Evolutionary conservation across 2,888 invertebrate genomes (phyloP), one percentile per base, ranked within the genome.

Genomic region (Hirtodrosophila cameraria): DNA sequence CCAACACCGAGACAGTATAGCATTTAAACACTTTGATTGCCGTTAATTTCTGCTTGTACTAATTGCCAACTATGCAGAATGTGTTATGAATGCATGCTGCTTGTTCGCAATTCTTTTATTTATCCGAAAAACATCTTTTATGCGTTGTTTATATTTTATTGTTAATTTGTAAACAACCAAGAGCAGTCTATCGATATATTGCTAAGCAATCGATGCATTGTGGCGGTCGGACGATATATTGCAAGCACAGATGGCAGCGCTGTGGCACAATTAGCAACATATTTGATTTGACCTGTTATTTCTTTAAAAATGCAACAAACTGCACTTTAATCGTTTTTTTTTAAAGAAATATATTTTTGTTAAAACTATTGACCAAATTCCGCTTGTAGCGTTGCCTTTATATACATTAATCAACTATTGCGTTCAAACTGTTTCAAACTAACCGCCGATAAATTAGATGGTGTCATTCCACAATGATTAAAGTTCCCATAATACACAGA

Each of bases 41-140:
- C 41, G 45, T 72, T 82, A 43, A 64, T 48, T 43, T 55, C 41
- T 28, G 45, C 33, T 31, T 23, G 38, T 36, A 52, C 46, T 46
- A 39, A 43, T 43, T 54, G 65, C 61, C 54, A 72, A 69, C 38
- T 28, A 35, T 53, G 42, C 58, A 30, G 38, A 31, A 36, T 53
- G n/a, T 28, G 20, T 61, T 63, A 67, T 77, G 68, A 86, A 74
- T 76, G 53, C 74, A 68, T 71, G 30, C 48, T 49, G 42, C n/a
- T 62, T 53, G 63, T 55, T 53, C 7, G 5, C 15, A 54, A 39
- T 16, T 36, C 15, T 33, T 45, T 31, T 54, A 39, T 69, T 48
- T 50, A 60, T 20, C 18, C 31, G 11, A 15, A 61, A 72, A 41
- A 46, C 33, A 27, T 11, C 42, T 73, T 67, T 13, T 35, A 12